Percentiles rank a stretch among this genome's conserved stretches.
Conservation (phyloP, 2,797 vertebrate species). For the Alca torda region DNA sequence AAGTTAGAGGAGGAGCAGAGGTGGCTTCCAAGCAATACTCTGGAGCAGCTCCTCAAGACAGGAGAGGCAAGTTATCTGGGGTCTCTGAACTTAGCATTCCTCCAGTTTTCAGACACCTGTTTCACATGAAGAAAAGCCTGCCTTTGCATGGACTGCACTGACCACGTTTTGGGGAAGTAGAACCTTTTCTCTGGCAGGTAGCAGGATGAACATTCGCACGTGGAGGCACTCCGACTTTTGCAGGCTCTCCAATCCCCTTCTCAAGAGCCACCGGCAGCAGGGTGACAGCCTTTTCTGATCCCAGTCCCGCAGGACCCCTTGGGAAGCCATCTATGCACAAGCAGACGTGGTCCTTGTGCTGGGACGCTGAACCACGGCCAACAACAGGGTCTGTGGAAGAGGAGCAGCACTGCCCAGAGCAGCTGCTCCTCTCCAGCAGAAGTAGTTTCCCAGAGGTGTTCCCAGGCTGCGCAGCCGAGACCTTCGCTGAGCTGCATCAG, state of each 20-base stretch:
- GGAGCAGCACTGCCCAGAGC: not conserved
- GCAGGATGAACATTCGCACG: accelerated
- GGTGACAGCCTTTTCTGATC: not conserved
- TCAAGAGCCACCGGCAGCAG: not conserved
- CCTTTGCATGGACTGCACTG: accelerated
- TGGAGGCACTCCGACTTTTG: not conserved
- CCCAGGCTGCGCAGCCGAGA: not conserved
- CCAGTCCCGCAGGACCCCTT: accelerated
- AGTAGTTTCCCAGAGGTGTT: accelerated
- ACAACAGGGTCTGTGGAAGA: accelerated
- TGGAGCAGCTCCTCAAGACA: not conserved
- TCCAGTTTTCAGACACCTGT: not conserved
- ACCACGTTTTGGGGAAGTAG: not conserved
- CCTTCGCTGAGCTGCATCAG: accelerated
- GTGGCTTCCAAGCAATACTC: not conserved
- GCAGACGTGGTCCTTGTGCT: accelerated
- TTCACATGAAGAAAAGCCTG: accelerated
- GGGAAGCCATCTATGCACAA: not conserved
- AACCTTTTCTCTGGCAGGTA: accelerated
- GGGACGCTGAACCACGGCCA: not conserved
- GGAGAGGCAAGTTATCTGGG: not conserved
- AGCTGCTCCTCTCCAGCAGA: not conserved
- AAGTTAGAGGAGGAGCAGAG: not conserved
- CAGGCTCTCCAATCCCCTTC: accelerated
- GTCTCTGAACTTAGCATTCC: not conserved